Percentiles rank a stretch among this genome's conserved stretches.
phyloP scores from a whole-genome alignment of 2,113 vertebrate species.

The Vidua macroura region DNA sequence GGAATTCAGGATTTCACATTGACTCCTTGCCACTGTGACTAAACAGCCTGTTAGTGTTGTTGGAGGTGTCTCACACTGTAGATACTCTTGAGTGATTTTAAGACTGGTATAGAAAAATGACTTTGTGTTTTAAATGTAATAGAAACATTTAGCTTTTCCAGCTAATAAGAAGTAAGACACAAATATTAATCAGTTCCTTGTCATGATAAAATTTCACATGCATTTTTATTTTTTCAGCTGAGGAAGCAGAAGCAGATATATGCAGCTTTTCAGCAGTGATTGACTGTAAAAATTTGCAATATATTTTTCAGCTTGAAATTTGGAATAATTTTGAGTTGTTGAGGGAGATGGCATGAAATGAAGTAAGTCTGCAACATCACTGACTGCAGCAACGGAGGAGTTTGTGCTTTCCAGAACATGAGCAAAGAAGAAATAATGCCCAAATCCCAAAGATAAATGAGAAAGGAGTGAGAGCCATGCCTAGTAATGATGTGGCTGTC shows the following conservation, averaged over 20 bases:
- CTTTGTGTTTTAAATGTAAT: neutral
- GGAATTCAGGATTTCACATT: neutral
- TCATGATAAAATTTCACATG: neutral
- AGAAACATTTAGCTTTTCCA: neutral
- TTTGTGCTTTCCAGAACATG: neutral
- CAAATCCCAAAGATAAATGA: neutral
- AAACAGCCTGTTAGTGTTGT: neutral
- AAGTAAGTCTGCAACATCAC: neutral
- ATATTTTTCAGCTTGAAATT: neutral
- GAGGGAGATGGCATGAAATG: neutral
- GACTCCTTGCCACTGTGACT: neutral
- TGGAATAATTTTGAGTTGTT: neutral
- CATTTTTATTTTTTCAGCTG: neutral
- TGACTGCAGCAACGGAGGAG: neutral
- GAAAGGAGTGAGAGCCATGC: neutral
- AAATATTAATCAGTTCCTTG: neutral
- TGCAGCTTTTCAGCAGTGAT: neutral
- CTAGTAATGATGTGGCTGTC: neutral
- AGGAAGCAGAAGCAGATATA: neutral
- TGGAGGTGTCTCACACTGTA: neutral
- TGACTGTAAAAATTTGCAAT: neutral
- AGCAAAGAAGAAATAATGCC: neutral
- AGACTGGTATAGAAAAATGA: neutral
- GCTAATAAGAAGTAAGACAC: neutral
- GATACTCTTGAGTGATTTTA: neutral